Conservation (phyloP, 1,140 invertebrate genomes). For the Heliconius himera region DNA sequence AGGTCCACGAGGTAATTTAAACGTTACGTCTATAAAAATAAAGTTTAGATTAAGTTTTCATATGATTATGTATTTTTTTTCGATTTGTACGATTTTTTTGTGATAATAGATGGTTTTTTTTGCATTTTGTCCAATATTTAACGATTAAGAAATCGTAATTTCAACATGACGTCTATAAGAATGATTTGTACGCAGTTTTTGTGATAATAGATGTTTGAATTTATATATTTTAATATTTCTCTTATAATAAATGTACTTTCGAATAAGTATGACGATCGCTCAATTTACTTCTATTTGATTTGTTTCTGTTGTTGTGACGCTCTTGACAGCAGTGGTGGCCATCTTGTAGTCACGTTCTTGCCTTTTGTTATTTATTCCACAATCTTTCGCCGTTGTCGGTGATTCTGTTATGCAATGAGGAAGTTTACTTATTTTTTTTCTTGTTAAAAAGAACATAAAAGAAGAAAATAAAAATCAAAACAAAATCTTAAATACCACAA, state of each 20-base stretch:
- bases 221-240: background rate
- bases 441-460: no score
- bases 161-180: background rate
- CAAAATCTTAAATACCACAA: no score
- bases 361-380: no score
- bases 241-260: background rate
- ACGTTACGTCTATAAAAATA: background rate
- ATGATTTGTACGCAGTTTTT: conserved; percentile 25
- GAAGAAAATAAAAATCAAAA: no score
- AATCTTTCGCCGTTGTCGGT: no score
- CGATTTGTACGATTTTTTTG: background rate
- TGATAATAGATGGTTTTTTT: conserved; percentile 25
- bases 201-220: conserved; percentile 22
- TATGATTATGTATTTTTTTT: background rate
- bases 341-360: no score
- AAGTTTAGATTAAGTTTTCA: conserved; percentile 16
- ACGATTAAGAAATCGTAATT: conserved; percentile 81
- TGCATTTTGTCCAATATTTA: no score
- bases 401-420: no score
- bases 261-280: background rate
- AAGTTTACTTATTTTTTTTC: no score
- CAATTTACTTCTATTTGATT: background rate
- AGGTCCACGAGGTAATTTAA: conserved; percentile 85
- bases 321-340: no score
- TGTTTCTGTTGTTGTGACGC: background rate